Evolutionary conservation across 2,888 invertebrate species (phyloP), one percentile per base, ranked within the genome.

Genomic region (Nowickia ferox): DNA sequence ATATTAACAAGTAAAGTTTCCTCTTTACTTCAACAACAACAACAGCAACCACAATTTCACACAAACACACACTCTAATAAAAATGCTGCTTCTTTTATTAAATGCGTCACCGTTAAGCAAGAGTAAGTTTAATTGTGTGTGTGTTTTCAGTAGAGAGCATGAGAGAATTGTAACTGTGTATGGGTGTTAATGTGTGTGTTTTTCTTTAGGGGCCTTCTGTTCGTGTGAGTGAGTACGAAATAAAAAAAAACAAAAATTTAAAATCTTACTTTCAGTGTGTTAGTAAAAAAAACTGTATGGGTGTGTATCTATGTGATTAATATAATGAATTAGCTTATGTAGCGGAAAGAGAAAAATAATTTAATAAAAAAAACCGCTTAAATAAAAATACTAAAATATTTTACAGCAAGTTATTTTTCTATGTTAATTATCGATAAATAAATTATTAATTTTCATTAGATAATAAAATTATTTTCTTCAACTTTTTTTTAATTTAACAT

Each of bases 101-200:
- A 75, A 79, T 86, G 79, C 78, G 79, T 77, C 81, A 81, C 66
- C 61, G 77, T 81, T 66, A 65, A 68, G n/a, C 55, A 57, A 68
- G 53, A 84, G 53, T 68, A 19, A 61, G 44, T 59, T 30, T 11
- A 42, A n/a, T 42, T 40, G 48, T 48, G 40, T 42, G 51, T 72
- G 61, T 79, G 68, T 78, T 71, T 57, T 22, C 38, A 17, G 44
- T 17, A 40, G 30, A 55, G 44, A 55, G 63, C 44, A 61, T 11
- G 68, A 81, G 69, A 69, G 55, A n/a, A 61, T 42, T 40, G 30
- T 57, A n/a, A 22, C 11, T 74, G 13, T 38, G 63, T 69, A 17
- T 78, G 38, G 9, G 53, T 55, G 55, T 42, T 15, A 63, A 19
- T 51, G 61, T 63, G 55, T 63, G 68, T 57, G 40, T 38, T 11